Base-by-base conservation (phyloP, 2,113 vertebrate species). In the Syngnathus typhle region DNA sequence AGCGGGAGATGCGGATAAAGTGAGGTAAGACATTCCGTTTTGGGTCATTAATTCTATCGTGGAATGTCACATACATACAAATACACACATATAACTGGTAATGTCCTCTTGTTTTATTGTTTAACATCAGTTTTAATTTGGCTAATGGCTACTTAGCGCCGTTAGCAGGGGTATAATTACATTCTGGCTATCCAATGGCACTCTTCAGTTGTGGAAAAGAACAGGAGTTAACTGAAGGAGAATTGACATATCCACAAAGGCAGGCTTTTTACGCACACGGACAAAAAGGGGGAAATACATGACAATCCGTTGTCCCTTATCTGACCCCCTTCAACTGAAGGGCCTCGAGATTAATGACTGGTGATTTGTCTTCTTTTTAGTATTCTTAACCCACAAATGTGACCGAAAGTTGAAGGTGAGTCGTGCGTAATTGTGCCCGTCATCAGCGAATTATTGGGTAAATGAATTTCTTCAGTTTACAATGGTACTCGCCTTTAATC, bases 1-100 rank as follows among this genome's bases (percentile, higher is more conserved):
- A 72, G 60, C 71, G 43, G 67, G 82, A 77, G 74, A 88, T 88
- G 85, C 76, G 72, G 82, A 77, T 64, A 61, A 84, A 85, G 82
- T 82, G 65, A 81, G 87, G 86, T 87, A 85, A 82, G 80, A 39
- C 16, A 18, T 58, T 27, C 39, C 2, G 15, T 13, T 3, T 19
- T 8, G 19, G 62, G 62, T 9, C 3, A 18, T 39, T 52, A 37
- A 19, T 49, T 21, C 4, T 1, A 43, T 0, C 6, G 16, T 11
- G 10, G 0, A 2, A 1, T 37, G 0, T 9, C 8, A 16, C 27
- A 1, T 0, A 16, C 16, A 3, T 15, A 18, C 1, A 3, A 5
- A 36, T 46, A 18, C 21, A 16, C 1, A 4, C 51, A 0, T 8
- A 11, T 18, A 3, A 1, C 2, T 13, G 38, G 0, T 36, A 19